Evolutionary conservation across 2,113 vertebrate genomes (phyloP).

Genomic region (Choloepus hoffmanni): DNA sequence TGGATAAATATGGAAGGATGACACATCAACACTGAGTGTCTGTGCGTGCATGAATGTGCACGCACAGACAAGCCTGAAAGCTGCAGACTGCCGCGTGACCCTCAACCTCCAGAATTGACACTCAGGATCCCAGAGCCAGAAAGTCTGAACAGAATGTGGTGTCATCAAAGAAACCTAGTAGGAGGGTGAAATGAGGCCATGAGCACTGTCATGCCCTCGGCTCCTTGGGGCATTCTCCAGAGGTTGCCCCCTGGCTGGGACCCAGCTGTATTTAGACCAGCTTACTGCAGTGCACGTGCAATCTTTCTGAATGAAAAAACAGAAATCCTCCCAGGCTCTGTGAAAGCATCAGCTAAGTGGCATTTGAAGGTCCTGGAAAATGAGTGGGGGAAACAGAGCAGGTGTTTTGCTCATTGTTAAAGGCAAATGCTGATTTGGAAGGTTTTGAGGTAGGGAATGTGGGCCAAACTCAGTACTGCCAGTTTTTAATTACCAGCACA

Average conservation of each 20-base stretch:
- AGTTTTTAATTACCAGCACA: conserved; percentile 82
- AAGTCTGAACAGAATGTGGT: neutral
- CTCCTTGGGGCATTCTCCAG: neutral
- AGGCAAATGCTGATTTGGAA: conserved; percentile 68
- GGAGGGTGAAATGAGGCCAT: neutral
- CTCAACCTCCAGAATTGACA: conserved; percentile 41
- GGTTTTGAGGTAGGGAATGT: conserved; percentile 26
- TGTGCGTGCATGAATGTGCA: neutral
- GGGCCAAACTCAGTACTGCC: conserved; percentile 64
- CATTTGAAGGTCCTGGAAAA: conserved; percentile 67
- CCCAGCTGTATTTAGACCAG: conserved; percentile 40
- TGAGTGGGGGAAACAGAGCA: conserved; percentile 64
- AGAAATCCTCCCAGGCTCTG: conserved; percentile 54
- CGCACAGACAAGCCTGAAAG: neutral
- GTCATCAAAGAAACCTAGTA: conserved; percentile 25
- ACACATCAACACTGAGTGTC: conserved; percentile 2
- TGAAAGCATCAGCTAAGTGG: conserved; percentile 36
- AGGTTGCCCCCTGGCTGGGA: neutral
- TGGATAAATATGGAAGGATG: conserved; percentile 71
- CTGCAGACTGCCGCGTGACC: conserved; percentile 10
- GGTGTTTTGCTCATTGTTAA: conserved; percentile 69
- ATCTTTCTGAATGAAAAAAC: conserved; percentile 71
- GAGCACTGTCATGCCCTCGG: neutral
- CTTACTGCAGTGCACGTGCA: neutral
- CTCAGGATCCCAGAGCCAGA: neutral